Evolutionary conservation across 2,797 vertebrate genomes (phyloP).

Genomic region (Sphaeramia orbicularis): DNA sequence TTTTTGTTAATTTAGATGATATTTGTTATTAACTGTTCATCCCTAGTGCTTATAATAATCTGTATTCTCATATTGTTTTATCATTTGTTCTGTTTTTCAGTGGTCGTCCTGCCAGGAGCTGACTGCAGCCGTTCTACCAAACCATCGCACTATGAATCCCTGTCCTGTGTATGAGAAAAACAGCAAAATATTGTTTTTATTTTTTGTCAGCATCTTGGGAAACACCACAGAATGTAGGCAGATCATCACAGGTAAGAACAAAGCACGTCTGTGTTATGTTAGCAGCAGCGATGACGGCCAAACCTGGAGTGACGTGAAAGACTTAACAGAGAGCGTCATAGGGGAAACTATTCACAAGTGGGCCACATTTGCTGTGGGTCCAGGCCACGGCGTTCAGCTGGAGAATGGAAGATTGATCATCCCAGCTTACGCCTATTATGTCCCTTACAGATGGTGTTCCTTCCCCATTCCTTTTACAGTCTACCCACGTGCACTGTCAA

Average conservation of each 20-base stretch:
- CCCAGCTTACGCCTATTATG: slow-evolving; percentile 88
- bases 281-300: slow-evolving; percentile 86
- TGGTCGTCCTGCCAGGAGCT: slow-evolving; percentile 83
- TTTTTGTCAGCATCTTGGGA: slow-evolving; percentile 89
- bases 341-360: slow-evolving; percentile 82
- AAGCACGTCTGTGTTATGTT: slow-evolving; percentile 87
- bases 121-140: slow-evolving; percentile 69
- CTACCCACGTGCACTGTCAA: slow-evolving; percentile 84
- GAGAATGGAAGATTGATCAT: slow-evolving; percentile 87
- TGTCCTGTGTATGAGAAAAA: slow-evolving; percentile 90
- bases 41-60: no score
- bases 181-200: slow-evolving; percentile 87
- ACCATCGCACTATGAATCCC: slow-evolving; percentile 93
- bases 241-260: slow-evolving; percentile 85
- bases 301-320: slow-evolving; percentile 84
- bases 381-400: slow-evolving; percentile 92
- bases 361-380: slow-evolving; percentile 95
- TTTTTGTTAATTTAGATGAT: no score
- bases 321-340: slow-evolving; percentile 87
- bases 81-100: slow-evolving; percentile 62
- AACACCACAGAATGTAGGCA: slow-evolving; percentile 83
- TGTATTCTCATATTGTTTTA: slow-evolving; percentile 3
- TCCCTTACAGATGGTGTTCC: slow-evolving; percentile 72
- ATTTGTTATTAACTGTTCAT: no score
- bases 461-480: slow-evolving; percentile 73